Conservation (phyloP, 2,888 invertebrate genomes). For the Periphyllus acericola region DNA sequence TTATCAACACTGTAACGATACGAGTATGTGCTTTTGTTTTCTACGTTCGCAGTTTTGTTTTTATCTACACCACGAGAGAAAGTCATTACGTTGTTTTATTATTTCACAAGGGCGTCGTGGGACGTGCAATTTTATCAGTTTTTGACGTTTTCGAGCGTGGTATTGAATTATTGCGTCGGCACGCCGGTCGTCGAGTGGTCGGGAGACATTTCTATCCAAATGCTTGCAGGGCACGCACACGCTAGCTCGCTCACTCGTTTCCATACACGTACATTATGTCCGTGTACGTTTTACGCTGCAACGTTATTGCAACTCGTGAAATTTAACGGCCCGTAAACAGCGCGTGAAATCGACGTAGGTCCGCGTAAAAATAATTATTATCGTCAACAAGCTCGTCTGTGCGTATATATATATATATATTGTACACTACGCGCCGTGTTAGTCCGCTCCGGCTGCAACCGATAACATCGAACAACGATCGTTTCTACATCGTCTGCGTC, state of each 20-base stretch:
- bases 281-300: not conserved
- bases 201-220: no score
- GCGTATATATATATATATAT: no score
- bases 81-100: no score
- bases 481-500: not conserved
- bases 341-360: not conserved
- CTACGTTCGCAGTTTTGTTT: no score
- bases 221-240: no score
- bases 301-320: conserved; percentile 5
- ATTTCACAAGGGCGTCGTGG: not conserved
- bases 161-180: not conserved
- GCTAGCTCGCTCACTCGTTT: no score
- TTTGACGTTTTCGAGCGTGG: not conserved
- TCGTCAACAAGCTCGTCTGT: not conserved
- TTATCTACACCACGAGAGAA: no score
- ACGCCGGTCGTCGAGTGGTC: not conserved
- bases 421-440: no score
- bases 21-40: no score
- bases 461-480: not conserved
- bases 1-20: no score
- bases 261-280: no score
- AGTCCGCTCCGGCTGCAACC: not conserved
- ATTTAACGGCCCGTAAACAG: conserved; percentile 27
- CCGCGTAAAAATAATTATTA: not conserved
- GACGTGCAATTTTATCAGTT: not conserved